Evolutionary conservation across 2,797 vertebrate species (phyloP).

Genomic region (Psittacula echo): DNA sequence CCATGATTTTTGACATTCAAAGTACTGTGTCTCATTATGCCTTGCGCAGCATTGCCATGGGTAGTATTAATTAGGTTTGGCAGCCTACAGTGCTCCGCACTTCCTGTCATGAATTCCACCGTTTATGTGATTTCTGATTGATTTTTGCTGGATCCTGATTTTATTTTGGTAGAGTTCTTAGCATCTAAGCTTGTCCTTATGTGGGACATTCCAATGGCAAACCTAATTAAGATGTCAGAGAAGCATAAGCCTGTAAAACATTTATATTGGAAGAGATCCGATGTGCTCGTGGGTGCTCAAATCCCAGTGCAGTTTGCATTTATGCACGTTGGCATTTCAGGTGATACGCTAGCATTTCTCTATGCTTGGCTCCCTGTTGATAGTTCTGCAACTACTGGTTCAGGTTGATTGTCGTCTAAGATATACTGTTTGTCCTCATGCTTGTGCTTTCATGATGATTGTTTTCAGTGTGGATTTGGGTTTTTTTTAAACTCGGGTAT

Average conservation of each 20-base stretch:
- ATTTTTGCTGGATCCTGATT: not conserved
- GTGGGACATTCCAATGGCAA: not conserved
- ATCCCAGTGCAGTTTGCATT: not conserved
- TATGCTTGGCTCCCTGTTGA: not conserved
- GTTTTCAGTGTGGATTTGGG: not conserved
- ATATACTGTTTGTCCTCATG: not conserved
- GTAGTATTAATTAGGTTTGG: not conserved
- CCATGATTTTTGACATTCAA: not conserved
- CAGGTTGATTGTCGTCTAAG: not conserved
- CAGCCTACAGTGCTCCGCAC: not conserved
- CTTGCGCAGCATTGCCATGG: not conserved
- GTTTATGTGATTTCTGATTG: not conserved
- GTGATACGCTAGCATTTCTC: not conserved
- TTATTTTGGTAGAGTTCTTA: not conserved
- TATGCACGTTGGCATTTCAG: not conserved
- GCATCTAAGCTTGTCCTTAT: not conserved
- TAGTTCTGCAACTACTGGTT: not conserved
- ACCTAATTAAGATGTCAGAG: slow-evolving; percentile 4
- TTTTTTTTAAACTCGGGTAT: not conserved
- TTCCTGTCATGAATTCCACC: not conserved
- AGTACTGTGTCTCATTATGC: not conserved
- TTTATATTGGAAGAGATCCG: not conserved
- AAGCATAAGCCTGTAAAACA: slow-evolving; percentile 11
- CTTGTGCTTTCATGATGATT: not conserved
- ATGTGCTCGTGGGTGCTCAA: slow-evolving; percentile 14